These are phyloP conservation scores for Amphimedon queenslandica DNA, from an alignment of 37 sponge, comb jelly and placozoan genomes.

Conservation along the genomic window DNA sequence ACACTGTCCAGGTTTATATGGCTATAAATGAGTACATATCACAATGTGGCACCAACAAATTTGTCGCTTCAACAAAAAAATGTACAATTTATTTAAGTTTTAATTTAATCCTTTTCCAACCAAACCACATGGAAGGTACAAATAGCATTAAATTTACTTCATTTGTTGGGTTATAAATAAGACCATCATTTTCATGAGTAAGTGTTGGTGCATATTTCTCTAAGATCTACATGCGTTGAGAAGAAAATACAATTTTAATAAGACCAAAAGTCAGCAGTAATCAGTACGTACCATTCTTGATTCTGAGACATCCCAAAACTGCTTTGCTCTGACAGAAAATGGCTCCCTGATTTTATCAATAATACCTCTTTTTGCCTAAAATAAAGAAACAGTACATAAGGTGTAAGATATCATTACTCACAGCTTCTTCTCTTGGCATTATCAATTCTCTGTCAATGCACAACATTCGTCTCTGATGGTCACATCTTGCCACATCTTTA, in stretches of 20 bases:
- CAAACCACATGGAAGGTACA: background rate
- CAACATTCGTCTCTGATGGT: slow-evolving; percentile 59
- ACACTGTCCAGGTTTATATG: slow-evolving; percentile 76
- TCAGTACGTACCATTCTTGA: slow-evolving; percentile 53
- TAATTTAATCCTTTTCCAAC: no score
- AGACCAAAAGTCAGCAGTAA: no score
- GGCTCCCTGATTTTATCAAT: slow-evolving; percentile 79
- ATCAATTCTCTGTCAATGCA: slow-evolving; percentile 77
- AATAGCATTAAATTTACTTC: slow-evolving; percentile 49
- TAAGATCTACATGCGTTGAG: slow-evolving; percentile 52
- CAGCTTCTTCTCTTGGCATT: slow-evolving; percentile 79
- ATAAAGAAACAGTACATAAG: background rate
- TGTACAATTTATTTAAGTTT: slow-evolving; percentile 47
- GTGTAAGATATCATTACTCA: slow-evolving; percentile 20
- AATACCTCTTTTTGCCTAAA: slow-evolving; percentile 34
- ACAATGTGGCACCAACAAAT: slow-evolving; percentile 32
- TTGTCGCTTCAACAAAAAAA: slow-evolving; percentile 61
- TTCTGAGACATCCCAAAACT: slow-evolving; percentile 76
- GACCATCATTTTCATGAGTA: slow-evolving; percentile 87
- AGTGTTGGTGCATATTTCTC: slow-evolving; percentile 72
- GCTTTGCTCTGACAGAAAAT: slow-evolving; percentile 77
- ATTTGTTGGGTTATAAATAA: slow-evolving; percentile 77
- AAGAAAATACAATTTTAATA: no score
- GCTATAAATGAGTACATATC: slow-evolving; percentile 21
- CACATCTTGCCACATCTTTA: slow-evolving; percentile 47